phyloP scores from a whole-genome alignment of 35 echinoderm and acorn worm species.

The Heliocidaris tuberculata region DNA sequence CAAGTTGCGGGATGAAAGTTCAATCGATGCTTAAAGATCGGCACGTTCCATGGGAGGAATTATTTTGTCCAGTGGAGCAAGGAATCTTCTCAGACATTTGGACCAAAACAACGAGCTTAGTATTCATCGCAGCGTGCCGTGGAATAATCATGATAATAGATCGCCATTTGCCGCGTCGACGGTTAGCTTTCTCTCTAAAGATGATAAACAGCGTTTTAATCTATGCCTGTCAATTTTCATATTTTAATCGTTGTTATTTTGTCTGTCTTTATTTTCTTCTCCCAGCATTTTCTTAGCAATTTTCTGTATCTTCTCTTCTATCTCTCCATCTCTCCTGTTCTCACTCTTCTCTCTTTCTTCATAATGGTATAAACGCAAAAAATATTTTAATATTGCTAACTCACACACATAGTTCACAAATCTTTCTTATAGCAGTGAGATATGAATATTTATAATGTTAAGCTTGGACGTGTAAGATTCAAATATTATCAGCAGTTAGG shows the following conservation, averaged over 20 bases:
- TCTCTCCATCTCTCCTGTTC: no score
- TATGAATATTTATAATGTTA: no score
- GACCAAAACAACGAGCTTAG: not conserved
- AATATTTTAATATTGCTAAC: no score
- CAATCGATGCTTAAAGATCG: not conserved
- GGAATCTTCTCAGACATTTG: not conserved
- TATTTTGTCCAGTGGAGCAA: not conserved
- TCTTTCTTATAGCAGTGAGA: no score
- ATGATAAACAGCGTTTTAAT: not conserved
- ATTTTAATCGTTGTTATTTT: not conserved
- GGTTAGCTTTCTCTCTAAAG: not conserved
- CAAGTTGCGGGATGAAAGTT: not conserved
- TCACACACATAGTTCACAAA: no score
- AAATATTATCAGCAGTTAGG: no score
- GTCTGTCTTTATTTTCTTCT: not conserved
- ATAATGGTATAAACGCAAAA: no score
- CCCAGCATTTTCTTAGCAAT: no score
- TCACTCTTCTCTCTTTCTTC: no score
- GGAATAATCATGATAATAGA: constrained; percentile 3
- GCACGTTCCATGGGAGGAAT: not conserved
- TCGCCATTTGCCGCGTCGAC: not conserved
- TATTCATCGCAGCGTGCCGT: not conserved
- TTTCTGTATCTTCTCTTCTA: no score
- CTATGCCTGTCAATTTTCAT: not conserved
- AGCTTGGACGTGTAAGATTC: no score